Conservation (phyloP, 2,888 invertebrate species). For the Serrognathus titanus region DNA sequence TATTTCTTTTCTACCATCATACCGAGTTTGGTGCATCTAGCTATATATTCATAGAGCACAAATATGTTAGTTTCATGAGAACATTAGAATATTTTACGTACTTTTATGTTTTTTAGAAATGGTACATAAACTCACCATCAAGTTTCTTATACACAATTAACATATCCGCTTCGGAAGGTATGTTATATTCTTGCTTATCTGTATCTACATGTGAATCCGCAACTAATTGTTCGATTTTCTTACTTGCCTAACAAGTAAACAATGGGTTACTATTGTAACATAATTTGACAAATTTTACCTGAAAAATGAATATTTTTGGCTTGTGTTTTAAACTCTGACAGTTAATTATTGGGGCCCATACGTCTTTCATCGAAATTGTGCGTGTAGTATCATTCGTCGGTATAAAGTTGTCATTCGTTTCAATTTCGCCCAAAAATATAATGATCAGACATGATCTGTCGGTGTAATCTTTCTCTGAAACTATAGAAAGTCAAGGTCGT, state of each 20-base stretch:
- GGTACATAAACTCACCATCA: conserved; percentile 12
- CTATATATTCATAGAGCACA: too few relatives aligned
- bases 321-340: conserved; percentile 36
- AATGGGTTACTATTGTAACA: background rate
- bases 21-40: too few relatives aligned
- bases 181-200: conserved; percentile 16
- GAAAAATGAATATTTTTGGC: conserved; percentile 43
- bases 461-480: conserved; percentile 19
- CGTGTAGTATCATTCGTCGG: conserved; percentile 14
- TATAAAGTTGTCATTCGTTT: conserved; percentile 19
- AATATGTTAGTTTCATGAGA: too few relatives aligned
- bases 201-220: background rate
- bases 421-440: conserved; percentile 30
- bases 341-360: conserved; percentile 38
- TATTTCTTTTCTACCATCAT: too few relatives aligned
- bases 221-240: background rate
- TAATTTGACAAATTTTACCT: conserved; percentile 26
- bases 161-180: conserved; percentile 32
- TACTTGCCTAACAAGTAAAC: conserved; percentile 6
- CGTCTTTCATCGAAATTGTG: conserved; percentile 17
- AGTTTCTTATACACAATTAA: conserved; percentile 27
- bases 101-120: too few relatives aligned
- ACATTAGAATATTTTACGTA: too few relatives aligned
- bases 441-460: conserved; percentile 33
- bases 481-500: too few relatives aligned